Percentiles rank a stretch among this genome's conserved stretches.
phyloP scores from a whole-genome alignment of 2,113 vertebrate genomes.

The Rhinichthys klamathensis region DNA sequence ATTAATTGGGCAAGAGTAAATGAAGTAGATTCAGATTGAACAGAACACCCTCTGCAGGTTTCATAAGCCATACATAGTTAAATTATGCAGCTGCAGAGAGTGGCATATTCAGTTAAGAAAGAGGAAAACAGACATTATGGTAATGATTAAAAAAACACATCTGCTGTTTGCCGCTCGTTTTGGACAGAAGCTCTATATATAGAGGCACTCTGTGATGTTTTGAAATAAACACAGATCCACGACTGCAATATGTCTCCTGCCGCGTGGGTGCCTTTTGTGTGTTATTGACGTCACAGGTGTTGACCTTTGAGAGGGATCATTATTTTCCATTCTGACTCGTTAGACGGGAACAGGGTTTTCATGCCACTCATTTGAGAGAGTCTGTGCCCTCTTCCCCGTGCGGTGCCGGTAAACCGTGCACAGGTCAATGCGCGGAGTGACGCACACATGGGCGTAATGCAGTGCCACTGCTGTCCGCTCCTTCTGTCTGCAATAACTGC shows the following conservation, averaged over 20 bases:
- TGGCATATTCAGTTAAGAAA: background rate
- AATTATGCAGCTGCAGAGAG: background rate
- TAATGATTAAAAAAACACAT: conserved; percentile 9
- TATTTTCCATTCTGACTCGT: conserved; percentile 78
- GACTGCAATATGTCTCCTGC: conserved; percentile 40
- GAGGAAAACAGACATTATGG: conserved; percentile 1
- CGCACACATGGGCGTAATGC: conserved; percentile 53
- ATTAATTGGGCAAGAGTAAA: conserved; percentile 4
- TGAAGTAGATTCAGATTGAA: background rate
- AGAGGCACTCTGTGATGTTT: conserved; percentile 36
- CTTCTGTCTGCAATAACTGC: conserved; percentile 39
- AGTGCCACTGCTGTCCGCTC: conserved; percentile 52
- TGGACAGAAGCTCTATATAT: conserved; percentile 23
- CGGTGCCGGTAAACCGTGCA: conserved; percentile 66
- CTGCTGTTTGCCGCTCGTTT: background rate
- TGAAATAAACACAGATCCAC: conserved; percentile 15
- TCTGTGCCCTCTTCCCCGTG: conserved; percentile 57
- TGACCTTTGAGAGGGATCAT: conserved; percentile 77
- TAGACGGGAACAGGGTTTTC: conserved; percentile 62
- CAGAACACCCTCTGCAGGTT: background rate
- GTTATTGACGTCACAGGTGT: conserved; percentile 77
- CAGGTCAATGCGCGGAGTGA: conserved; percentile 78
- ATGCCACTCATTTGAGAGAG: conserved; percentile 51
- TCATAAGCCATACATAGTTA: background rate
- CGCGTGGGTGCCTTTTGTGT: conserved; percentile 68